Conservation (phyloP, 2,113 vertebrate genomes). For the Peromyscus maniculatus region DNA sequence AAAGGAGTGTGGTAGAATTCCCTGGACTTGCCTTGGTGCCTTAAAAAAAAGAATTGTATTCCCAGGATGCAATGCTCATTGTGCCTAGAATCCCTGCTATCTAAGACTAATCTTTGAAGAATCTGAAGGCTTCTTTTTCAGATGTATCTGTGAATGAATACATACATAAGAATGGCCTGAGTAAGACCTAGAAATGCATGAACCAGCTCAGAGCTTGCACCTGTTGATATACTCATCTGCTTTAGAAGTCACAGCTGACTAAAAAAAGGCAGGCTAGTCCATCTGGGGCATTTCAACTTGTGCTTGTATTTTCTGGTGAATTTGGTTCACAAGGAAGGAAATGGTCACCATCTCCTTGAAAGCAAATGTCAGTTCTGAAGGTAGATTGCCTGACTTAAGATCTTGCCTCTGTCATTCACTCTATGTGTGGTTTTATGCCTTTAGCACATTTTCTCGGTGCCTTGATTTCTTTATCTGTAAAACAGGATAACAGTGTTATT, state of each 20-base stretch:
- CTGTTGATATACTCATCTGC: not conserved
- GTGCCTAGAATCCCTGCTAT: not conserved
- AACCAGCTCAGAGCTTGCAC: not conserved
- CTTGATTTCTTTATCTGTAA: constrained; percentile 49
- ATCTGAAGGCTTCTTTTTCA: constrained; percentile 11
- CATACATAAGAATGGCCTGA: not conserved
- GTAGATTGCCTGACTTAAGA: not conserved
- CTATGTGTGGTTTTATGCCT: not conserved
- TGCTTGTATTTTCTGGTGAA: not conserved
- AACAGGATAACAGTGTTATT: not conserved
- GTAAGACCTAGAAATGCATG: not conserved
- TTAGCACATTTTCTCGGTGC: not conserved
- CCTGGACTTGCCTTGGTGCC: not conserved
- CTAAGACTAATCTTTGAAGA: not conserved
- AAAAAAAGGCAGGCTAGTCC: not conserved
- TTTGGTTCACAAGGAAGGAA: constrained; percentile 17
- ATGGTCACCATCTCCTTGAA: not conserved
- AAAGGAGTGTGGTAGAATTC: not conserved
- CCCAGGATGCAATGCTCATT: not conserved
- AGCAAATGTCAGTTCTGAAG: not conserved
- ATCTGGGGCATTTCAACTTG: not conserved
- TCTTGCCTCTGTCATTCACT: not conserved
- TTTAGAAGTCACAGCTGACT: not conserved
- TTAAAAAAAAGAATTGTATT: not conserved
- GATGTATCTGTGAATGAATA: not conserved